Percentiles rank a stretch among this genome's conserved stretches.
Evolutionary conservation across 2,797 vertebrate genomes (phyloP).

Genomic region (Rhincodon typus): DNA sequence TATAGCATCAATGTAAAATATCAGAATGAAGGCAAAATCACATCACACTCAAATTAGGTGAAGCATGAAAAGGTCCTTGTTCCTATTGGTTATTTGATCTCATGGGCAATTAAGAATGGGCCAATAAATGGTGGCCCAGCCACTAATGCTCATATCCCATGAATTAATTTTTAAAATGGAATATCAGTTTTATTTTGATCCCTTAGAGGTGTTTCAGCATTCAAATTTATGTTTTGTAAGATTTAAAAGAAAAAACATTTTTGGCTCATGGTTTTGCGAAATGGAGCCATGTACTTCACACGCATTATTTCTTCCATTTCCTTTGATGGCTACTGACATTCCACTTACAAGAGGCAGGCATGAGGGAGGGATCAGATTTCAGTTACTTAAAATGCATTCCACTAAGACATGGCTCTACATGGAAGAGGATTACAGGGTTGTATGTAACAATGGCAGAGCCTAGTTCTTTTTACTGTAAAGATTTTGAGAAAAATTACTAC

Average conservation of each 20-base stretch:
- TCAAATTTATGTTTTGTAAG: background rate
- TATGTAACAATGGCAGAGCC: background rate
- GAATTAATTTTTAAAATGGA: background rate
- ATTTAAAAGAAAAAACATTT: background rate
- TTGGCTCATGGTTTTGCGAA: background rate
- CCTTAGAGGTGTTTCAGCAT: background rate
- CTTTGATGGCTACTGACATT: background rate
- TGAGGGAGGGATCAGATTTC: background rate
- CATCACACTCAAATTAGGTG: background rate
- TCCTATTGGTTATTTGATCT: background rate
- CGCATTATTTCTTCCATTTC: background rate
- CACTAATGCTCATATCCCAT: too few species aligned
- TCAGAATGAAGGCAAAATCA: too few species aligned
- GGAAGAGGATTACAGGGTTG: background rate
- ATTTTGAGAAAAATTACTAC: background rate
- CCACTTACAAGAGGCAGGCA: background rate
- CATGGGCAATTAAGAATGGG: too few species aligned
- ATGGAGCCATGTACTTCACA: background rate
- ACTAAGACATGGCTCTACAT: background rate
- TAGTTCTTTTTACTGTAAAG: background rate
- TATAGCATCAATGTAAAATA: too few species aligned
- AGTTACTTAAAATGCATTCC: constrained; percentile 3
- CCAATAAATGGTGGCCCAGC: too few species aligned
- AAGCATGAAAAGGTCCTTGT: background rate
- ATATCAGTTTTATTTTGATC: background rate